phyloP scores from a whole-genome alignment of 2,888 invertebrate species.

The Troglohyphantes excavatus region DNA sequence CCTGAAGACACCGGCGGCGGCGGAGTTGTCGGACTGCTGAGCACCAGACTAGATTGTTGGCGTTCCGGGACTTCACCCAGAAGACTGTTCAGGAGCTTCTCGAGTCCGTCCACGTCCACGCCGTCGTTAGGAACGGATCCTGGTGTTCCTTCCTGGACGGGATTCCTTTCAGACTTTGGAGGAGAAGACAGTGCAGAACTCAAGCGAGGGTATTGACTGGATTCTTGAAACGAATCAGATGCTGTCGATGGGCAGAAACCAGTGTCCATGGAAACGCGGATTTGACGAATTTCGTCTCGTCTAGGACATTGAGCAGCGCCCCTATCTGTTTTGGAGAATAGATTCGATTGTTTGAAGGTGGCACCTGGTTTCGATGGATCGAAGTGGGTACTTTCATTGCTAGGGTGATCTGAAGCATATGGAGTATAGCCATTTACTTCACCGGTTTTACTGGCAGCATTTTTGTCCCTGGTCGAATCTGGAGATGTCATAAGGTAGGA shows the following conservation, averaged over 20 bases:
- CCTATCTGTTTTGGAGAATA: background rate
- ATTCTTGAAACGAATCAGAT: background rate
- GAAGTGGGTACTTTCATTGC: background rate
- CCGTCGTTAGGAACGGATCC: slow-evolving; percentile 20
- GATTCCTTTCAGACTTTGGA: background rate
- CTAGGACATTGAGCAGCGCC: background rate
- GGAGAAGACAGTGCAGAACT: slow-evolving; percentile 53
- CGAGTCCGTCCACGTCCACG: slow-evolving; percentile 53
- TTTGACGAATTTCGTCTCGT: slow-evolving; percentile 65
- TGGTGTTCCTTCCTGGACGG: background rate
- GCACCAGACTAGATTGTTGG: slow-evolving; percentile 48
- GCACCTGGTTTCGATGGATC: slow-evolving; percentile 4
- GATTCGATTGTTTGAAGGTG: background rate
- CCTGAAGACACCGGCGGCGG: slow-evolving; percentile 48
- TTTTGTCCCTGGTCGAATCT: background rate
- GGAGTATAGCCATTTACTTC: background rate
- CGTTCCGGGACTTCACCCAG: slow-evolving; percentile 65
- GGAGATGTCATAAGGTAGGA: slow-evolving; percentile 57
- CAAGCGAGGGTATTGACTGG: slow-evolving; percentile 42
- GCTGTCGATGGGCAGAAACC: background rate
- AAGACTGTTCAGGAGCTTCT: slow-evolving; percentile 65
- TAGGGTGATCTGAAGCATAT: background rate
- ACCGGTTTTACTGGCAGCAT: background rate
- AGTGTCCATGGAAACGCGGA: slow-evolving; percentile 73
- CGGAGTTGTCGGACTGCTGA: slow-evolving; percentile 20